phyloP scores from a whole-genome alignment of 2,888 invertebrate genomes.

The Epirrhoe alternata region DNA sequence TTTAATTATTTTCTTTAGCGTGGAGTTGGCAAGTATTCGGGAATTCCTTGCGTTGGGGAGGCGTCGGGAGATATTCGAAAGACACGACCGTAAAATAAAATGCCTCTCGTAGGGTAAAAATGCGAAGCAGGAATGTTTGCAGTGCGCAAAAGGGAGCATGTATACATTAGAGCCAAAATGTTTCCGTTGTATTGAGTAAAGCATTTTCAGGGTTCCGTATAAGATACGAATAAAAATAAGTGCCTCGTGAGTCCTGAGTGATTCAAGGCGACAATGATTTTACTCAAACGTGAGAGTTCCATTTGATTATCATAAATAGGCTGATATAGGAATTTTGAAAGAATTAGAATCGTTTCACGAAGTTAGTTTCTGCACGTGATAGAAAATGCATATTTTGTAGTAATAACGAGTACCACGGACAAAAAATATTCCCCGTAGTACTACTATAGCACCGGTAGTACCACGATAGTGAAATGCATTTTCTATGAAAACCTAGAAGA shows the following conservation, averaged over 20 bases:
- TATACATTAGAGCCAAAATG: constrained; percentile 54
- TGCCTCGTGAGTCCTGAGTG: constrained; percentile 3
- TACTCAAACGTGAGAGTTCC: constrained; percentile 10
- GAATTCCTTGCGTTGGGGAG: constrained; percentile 59
- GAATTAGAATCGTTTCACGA: not conserved
- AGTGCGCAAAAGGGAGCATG: constrained; percentile 55
- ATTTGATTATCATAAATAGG: constrained; percentile 17
- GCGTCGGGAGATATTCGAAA: constrained; percentile 66
- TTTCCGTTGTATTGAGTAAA: constrained; percentile 49
- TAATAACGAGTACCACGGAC: no score
- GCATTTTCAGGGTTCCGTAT: constrained; percentile 23
- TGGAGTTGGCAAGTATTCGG: constrained; percentile 61
- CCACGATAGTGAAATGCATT: no score
- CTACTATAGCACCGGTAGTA: no score
- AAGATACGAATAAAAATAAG: constrained; percentile 17
- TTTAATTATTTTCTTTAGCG: constrained; percentile 45
- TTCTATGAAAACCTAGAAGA: no score
- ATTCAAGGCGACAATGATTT: constrained; percentile 25
- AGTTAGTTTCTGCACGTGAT: no score
- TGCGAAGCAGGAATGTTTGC: constrained; percentile 63
- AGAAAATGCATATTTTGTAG: no score
- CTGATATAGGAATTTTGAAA: not conserved
- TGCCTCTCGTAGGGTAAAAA: constrained; percentile 61
- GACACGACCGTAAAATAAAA: constrained; percentile 73
- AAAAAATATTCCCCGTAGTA: no score